Evolutionary conservation across 2,888 invertebrate genomes (phyloP), one percentile per base, ranked within the genome.

Genomic region (Hirtodrosophila trivittata): DNA sequence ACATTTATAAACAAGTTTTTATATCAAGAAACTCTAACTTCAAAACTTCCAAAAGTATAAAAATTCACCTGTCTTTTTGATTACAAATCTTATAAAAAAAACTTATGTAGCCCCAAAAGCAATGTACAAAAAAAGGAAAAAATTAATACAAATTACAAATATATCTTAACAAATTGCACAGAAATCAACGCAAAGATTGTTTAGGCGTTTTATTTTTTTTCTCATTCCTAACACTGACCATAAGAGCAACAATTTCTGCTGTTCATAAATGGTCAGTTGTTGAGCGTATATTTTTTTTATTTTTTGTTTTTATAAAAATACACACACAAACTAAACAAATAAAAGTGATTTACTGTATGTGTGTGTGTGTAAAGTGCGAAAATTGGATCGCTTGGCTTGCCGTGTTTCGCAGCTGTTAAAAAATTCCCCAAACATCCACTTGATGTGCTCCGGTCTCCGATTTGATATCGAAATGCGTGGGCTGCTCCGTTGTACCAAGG

Each of bases 221-320:
- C 5, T 28, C 5, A 5, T 28, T 28, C 5, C n/a, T 58, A 37
- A 16, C 50, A 33, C 54, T 67, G 63, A 35, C 55, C 55, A 73
- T 21, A 73, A 67, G 59, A 58, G 35, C 12, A 42, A 28, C 21
- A 37, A 18, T 33, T 55, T 57, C 10, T 45, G 35, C 25, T 74
- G 64, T 63, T 41, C 70, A 69, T 70, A 70, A 74, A 70, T 70
- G 70, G 70, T 47, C 70, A 52, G 75, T 50, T 43, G 45, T 21
- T 25, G 21, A n/a, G 13, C 10, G 16, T 33, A 37, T 41, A 43
- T 37, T 39, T 47, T 41, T 33, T 41, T 10, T 54, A n/a, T n/a
- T n/a, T 38, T 9, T 26, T 21, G 16, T 13, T 28, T 58, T 41
- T 65, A 43, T 66, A 46, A 38, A 43, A 41, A 26, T n/a, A 56